A percentile compares a stretch with the other conserved stretches of the same genome.
phyloP scores from a whole-genome alignment of 2,113 vertebrate genomes.

The Actenoides hombroni region DNA sequence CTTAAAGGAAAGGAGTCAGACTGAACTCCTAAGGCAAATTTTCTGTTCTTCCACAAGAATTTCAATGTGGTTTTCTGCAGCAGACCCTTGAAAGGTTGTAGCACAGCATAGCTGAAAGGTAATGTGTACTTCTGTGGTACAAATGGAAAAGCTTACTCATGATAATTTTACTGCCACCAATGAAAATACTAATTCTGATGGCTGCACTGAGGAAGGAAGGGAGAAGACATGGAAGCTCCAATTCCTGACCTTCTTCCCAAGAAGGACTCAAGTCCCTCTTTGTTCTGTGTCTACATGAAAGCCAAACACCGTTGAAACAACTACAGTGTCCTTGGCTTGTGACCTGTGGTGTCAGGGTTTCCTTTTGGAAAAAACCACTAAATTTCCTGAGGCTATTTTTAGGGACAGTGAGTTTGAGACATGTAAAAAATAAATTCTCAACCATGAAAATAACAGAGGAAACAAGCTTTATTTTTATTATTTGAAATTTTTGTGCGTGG shows the following conservation, averaged over 20 bases:
- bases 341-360: neutral
- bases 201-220: neutral
- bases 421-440: constrained; percentile 33
- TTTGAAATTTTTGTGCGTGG: constrained; percentile 72
- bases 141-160: neutral
- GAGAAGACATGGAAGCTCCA: neutral
- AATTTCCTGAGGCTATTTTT: neutral
- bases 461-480: constrained; percentile 80
- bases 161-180: neutral
- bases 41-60: neutral
- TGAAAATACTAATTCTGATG: neutral
- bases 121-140: neutral
- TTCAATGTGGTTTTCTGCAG: neutral
- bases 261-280: neutral
- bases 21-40: neutral
- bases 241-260: neutral
- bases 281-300: neutral
- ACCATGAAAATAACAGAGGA: constrained; percentile 62
- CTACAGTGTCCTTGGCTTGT: neutral
- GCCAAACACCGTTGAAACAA: neutral
- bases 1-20: neutral
- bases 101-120: neutral
- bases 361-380: neutral
- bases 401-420: neutral
- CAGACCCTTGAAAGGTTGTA: neutral